Evolutionary conservation across 2,888 invertebrate species (phyloP).

Genomic region (Lymantria dispar): DNA sequence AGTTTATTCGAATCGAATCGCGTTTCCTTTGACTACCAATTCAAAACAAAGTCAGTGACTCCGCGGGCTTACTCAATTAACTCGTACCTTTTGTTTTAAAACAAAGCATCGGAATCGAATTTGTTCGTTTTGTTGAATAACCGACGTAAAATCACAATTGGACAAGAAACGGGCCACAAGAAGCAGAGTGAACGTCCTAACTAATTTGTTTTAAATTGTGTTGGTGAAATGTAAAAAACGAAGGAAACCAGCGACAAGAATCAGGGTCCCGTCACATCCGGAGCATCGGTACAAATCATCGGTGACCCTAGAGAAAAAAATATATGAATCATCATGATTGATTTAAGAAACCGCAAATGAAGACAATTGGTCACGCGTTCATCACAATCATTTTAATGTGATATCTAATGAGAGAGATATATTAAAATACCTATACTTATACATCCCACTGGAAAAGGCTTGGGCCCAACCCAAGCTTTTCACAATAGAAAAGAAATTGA

Average conservation of each 20-base stretch:
- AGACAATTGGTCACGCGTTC: constrained; percentile 43
- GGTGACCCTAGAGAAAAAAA: constrained; percentile 36
- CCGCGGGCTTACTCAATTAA: constrained; percentile 42
- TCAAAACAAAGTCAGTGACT: constrained; percentile 45
- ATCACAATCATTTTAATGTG: constrained; percentile 27
- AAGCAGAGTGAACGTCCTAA: constrained; percentile 54
- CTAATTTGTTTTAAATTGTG: constrained; percentile 70
- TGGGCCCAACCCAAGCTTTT: no score
- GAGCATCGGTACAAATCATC: constrained; percentile 33
- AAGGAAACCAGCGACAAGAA: constrained; percentile 38
- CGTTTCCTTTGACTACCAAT: constrained; percentile 47
- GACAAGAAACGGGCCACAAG: constrained; percentile 36
- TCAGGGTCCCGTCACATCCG: constrained; percentile 59
- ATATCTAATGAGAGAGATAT: constrained; percentile 2
- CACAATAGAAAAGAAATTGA: no score
- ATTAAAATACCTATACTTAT: neutral
- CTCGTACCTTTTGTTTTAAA: constrained; percentile 42
- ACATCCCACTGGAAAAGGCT: no score
- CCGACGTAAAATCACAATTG: constrained; percentile 28
- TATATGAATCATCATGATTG: constrained; percentile 44
- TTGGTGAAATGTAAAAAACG: constrained; percentile 47
- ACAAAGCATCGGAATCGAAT: constrained; percentile 39
- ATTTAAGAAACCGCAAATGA: constrained; percentile 59
- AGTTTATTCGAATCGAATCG: constrained; percentile 39
- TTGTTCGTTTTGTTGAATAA: constrained; percentile 37